Evolutionary conservation across 2,888 invertebrate species (phyloP).

Genomic region (Tetramorium bicarinatum): DNA sequence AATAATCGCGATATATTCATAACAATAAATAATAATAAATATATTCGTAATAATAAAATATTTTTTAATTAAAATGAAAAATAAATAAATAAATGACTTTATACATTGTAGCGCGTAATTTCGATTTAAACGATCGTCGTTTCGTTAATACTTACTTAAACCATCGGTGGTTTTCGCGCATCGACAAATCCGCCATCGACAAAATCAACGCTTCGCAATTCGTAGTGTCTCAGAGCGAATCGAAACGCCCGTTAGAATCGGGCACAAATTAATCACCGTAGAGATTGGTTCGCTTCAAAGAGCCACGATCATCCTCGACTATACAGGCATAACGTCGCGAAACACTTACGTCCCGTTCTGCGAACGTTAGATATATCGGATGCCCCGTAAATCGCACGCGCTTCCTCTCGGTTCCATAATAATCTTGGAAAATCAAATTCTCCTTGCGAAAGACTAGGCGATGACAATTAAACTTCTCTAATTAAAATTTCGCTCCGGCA

Average conservation of each 20-base stretch:
- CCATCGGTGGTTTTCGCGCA: neutral
- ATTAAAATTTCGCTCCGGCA: neutral
- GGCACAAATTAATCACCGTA: neutral
- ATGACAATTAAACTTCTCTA: slow-evolving; percentile 10
- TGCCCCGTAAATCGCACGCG: neutral
- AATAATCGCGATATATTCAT: neutral
- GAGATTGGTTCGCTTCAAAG: neutral
- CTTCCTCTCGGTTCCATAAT: neutral
- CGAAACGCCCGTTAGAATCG: neutral
- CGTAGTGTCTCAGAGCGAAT: slow-evolving; percentile 12
- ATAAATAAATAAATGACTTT: neutral
- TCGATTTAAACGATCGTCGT: neutral
- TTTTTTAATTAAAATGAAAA: neutral
- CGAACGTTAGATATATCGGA: neutral
- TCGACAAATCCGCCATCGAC: slow-evolving; percentile 8
- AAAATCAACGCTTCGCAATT: slow-evolving; percentile 17
- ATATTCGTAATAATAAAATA: neutral
- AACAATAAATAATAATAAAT: neutral
- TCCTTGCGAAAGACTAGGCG: neutral
- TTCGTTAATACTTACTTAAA: neutral
- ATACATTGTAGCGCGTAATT: neutral
- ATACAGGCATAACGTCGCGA: neutral
- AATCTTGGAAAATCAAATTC: neutral
- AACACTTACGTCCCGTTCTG: neutral
- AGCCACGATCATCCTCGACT: neutral